Evolutionary conservation across 2,113 vertebrate species (phyloP), one percentile per base, ranked within the genome.

Genomic region (Takifugu flavidus): DNA sequence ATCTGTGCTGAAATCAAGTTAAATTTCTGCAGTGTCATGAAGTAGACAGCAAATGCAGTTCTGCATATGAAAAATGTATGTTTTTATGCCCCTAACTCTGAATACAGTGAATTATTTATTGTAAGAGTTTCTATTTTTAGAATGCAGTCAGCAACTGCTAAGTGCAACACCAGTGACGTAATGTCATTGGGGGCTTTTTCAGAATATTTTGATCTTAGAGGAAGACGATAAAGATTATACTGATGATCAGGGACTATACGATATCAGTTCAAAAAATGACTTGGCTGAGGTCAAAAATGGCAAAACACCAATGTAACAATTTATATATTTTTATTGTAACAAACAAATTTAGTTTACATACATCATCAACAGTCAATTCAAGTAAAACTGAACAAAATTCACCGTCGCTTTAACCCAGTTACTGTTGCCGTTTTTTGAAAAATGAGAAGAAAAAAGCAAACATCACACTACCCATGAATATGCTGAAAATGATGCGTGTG

Each of bases 321-420:
- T 89, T 79, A 77, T 84, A 82, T 49, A 49, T 77, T 88, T 47
- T 89, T 86, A 87, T 84, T 89, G 60, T 86, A 88, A 84, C 81
- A 89, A 86, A 88, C 73, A 84, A 80, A 78, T 70, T 75, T 59
- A 75, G 72, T 84, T 85, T 74, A 85, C 84, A 73, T 63, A 72
- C 53, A 66, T 68, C 84, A 82, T 78, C 77, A 65, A 78, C 55
- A 54, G 69, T 86, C 67, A 75, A 68, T 82, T 85, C 72, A 87
- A 83, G 65, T 79, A 80, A 74, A 77, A 77, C 59, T 25, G 15
- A 25, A 49, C 15, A 25, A 49, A 6, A 49, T 10, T 45, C 47
- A 6, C 47, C 47, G 6, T n/a, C 14, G 15, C 5, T 49, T 49
- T 15, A 49, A n/a, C n/a, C 7, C 47, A 49, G 5, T 6, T 49